A percentile compares a stretch with the other conserved stretches of the same genome.
Evolutionary conservation across 2,888 invertebrate species (phyloP).

Genomic region (Boloria euphrosyne): DNA sequence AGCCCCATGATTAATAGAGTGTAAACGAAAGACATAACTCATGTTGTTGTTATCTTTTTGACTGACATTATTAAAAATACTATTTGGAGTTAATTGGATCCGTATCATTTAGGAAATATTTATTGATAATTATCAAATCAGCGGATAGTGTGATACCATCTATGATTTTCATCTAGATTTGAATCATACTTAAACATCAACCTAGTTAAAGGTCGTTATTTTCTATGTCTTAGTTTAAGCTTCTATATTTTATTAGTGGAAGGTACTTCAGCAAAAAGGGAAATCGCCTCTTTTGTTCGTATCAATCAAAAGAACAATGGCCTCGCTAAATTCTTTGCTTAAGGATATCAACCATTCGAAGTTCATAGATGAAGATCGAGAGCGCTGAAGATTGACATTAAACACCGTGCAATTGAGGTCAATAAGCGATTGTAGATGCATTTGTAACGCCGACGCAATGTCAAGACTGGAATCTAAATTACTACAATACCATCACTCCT

Average conservation of each 20-base stretch:
- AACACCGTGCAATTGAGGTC: constrained; percentile 7
- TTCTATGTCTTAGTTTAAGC: too few relatives aligned
- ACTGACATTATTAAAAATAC: background rate
- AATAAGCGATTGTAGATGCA: constrained; percentile 10
- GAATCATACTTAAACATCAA: background rate
- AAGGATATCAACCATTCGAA: background rate
- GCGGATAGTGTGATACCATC: background rate
- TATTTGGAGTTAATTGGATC: constrained; percentile 4
- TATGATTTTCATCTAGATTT: background rate
- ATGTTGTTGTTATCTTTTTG: constrained; percentile 20
- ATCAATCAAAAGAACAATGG: too few relatives aligned
- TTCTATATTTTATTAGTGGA: too few relatives aligned
- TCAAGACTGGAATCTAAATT: background rate
- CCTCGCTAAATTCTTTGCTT: background rate
- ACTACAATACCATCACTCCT: too few relatives aligned
- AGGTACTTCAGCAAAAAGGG: too few relatives aligned
- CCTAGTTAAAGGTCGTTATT: too few relatives aligned
- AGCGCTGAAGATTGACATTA: constrained; percentile 4
- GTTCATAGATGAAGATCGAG: constrained; percentile 9
- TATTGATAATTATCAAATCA: background rate
- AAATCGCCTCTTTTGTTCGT: too few relatives aligned
- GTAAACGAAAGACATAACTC: constrained; percentile 21
- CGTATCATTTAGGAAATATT: background rate
- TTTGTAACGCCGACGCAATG: constrained; percentile 21
- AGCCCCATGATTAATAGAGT: constrained; percentile 15